These are phyloP conservation scores for Drosophila yooni DNA, from an alignment of 2,888 invertebrate species.

Conservation along the genomic window DNA sequence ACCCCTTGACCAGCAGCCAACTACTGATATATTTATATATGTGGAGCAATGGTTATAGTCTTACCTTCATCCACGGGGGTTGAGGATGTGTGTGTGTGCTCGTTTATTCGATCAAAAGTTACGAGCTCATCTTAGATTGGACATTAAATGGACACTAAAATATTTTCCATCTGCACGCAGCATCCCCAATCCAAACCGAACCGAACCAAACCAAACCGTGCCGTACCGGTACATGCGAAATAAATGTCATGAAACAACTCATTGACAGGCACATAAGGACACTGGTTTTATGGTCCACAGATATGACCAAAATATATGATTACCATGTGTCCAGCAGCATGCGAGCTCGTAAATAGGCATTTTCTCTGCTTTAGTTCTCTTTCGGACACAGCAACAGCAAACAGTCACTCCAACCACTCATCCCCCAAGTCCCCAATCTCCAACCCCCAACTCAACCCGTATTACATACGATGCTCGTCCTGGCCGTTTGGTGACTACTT, in stretches of 20 bases:
- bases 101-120: constrained; percentile 84
- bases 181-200: constrained; percentile 47
- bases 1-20: constrained; percentile 56
- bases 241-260: constrained; percentile 84
- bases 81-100: constrained; percentile 34
- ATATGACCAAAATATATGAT: constrained; percentile 85
- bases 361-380: constrained; percentile 75
- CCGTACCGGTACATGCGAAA: constrained; percentile 68
- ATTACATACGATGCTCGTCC: constrained; percentile 18
- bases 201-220: constrained; percentile 15
- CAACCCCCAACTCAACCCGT: not conserved
- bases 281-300: constrained; percentile 84
- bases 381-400: constrained; percentile 29
- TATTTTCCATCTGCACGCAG: constrained; percentile 83
- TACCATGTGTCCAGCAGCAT: constrained; percentile 83
- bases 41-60: constrained; percentile 31
- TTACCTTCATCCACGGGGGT: constrained; percentile 32
- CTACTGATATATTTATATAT: constrained; percentile 33
- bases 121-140: constrained; percentile 84
- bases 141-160: constrained; percentile 84
- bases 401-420: constrained; percentile 1
- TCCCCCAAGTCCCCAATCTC: not conserved
- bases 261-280: constrained; percentile 85
- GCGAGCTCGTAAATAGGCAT: constrained; percentile 83
- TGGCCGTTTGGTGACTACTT: constrained; percentile 56